Conservation (phyloP, 2,888 invertebrate genomes). For the Drosophila pseudotalamancana region DNA sequence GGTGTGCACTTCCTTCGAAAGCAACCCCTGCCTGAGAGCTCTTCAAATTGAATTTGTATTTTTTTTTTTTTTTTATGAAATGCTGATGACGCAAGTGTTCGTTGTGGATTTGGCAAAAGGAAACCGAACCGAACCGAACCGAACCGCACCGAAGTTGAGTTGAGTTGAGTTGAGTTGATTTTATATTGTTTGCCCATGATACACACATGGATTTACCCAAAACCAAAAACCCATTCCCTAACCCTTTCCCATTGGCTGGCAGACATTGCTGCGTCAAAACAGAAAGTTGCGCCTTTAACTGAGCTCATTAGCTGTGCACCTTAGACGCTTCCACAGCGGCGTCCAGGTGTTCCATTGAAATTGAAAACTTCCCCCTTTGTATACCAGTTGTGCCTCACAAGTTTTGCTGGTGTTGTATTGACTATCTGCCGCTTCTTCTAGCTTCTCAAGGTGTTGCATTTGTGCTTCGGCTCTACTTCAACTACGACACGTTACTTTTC, state of each 20-base stretch:
- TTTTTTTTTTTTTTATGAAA: slow-evolving; percentile 33
- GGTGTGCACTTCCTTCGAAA: slow-evolving; percentile 65
- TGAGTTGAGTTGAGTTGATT: slow-evolving; percentile 65
- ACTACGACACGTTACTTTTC: slow-evolving; percentile 50
- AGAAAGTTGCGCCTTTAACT: slow-evolving; percentile 47
- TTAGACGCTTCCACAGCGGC: slow-evolving; percentile 44
- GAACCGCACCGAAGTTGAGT: no score
- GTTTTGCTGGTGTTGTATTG: slow-evolving; percentile 21
- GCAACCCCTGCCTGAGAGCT: slow-evolving; percentile 47
- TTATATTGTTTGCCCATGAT: slow-evolving; percentile 51
- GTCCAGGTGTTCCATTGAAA: slow-evolving; percentile 75
- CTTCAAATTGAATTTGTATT: slow-evolving; percentile 26
- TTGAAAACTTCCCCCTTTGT: slow-evolving; percentile 69
- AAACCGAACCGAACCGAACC: slow-evolving; percentile 16
- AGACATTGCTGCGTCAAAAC: slow-evolving; percentile 77
- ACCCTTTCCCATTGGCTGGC: slow-evolving; percentile 14
- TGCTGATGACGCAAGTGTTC: slow-evolving; percentile 70
- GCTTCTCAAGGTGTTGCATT: slow-evolving; percentile 62
- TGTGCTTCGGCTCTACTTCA: slow-evolving; percentile 26
- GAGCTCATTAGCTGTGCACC: slow-evolving; percentile 66
- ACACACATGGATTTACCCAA: slow-evolving; percentile 16
- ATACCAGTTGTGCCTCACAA: slow-evolving; percentile 48
- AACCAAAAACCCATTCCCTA: no score
- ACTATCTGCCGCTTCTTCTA: slow-evolving; percentile 32
- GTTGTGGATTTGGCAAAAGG: slow-evolving; percentile 41